Evolutionary conservation across 2,888 invertebrate species (phyloP).

Genomic region (Phortica okadai): DNA sequence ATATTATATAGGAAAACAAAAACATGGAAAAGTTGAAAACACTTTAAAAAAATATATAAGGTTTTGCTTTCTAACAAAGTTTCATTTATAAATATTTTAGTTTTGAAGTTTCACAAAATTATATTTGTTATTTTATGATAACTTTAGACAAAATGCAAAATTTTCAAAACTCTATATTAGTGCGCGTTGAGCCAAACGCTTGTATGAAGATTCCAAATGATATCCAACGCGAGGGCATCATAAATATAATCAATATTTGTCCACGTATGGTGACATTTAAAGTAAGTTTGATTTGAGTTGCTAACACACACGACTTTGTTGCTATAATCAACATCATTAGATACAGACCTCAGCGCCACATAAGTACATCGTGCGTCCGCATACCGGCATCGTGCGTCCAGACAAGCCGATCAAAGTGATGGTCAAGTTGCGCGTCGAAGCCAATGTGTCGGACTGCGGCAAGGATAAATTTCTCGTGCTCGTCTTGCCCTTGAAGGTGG

Average conservation of each 20-base stretch:
- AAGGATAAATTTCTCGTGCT: slow-evolving; percentile 9
- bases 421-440: background rate
- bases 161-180: background rate
- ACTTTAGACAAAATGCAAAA: background rate
- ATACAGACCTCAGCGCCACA: slow-evolving; percentile 2
- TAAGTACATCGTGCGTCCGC: slow-evolving; percentile 8
- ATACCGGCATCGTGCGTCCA: background rate
- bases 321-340: background rate
- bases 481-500: background rate
- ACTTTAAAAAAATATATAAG: background rate
- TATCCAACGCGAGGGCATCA: background rate
- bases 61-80: background rate
- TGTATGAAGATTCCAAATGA: background rate
- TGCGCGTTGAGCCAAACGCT: background rate
- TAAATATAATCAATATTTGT: background rate
- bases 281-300: background rate
- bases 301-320: background rate
- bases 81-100: background rate
- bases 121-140: too few species aligned
- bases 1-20: slow-evolving; percentile 48
- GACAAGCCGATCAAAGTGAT: background rate
- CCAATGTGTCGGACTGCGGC: background rate
- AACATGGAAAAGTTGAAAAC: background rate
- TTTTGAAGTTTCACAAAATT: background rate
- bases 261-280: background rate